phyloP scores from a whole-genome alignment of 2,888 invertebrate genomes.

The Eupithecia insigniata region DNA sequence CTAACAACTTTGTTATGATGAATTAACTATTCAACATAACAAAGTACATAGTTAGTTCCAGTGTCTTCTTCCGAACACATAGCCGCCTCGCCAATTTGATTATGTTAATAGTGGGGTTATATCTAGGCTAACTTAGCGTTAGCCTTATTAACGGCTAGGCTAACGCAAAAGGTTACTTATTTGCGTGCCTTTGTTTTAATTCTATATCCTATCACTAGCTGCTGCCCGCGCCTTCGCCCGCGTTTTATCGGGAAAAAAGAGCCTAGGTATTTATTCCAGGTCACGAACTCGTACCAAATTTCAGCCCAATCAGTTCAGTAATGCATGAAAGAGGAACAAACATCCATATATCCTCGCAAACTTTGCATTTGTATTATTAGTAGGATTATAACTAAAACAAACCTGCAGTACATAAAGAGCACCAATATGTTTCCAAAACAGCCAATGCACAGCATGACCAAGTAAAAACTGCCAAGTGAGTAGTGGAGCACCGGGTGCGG shows the following conservation, averaged over 20 bases:
- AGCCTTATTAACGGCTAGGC: no score
- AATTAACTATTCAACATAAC: not conserved
- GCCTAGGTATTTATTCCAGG: no score
- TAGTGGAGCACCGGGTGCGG: constrained; percentile 84
- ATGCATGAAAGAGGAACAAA: no score
- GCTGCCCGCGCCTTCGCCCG: no score
- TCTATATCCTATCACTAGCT: not conserved
- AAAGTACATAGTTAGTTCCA: not conserved
- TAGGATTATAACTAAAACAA: constrained; percentile 19
- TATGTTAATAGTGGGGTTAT: not conserved
- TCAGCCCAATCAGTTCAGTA: no score
- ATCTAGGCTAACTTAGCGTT: not conserved
- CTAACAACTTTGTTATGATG: not conserved
- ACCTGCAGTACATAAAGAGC: constrained; percentile 89
- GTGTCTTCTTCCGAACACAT: not conserved
- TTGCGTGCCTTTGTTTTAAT: not conserved
- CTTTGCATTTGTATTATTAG: no score
- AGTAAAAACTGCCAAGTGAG: constrained; percentile 85
- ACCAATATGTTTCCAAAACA: constrained; percentile 88
- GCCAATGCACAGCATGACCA: constrained; percentile 86
- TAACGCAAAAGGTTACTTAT: not conserved
- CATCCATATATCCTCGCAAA: no score
- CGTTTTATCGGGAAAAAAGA: no score
- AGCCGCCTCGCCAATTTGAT: not conserved
- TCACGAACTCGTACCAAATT: no score